Conservation (phyloP, 2,113 vertebrate species). For the Rattus norvegicus region DNA sequence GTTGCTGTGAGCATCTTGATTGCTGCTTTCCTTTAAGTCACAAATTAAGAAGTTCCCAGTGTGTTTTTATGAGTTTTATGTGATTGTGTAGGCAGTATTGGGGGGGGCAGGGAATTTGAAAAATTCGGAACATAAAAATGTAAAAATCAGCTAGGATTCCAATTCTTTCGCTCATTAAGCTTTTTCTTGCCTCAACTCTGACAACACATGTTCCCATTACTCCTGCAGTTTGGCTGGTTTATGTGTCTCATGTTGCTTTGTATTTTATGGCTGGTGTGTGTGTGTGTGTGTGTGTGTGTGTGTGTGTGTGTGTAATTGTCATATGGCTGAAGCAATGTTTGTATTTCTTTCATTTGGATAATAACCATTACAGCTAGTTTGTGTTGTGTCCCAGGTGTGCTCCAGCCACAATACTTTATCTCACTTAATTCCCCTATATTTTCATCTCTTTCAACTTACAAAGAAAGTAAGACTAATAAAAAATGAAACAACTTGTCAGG, state of each 20-base stretch:
- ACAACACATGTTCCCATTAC: not conserved
- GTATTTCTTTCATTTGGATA: slow-evolving; percentile 21
- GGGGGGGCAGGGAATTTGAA: not conserved
- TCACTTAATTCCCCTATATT: slow-evolving; percentile 27
- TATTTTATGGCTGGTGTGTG: not conserved
- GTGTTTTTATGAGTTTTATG: not conserved
- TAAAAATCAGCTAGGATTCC: not conserved
- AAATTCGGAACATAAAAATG: slow-evolving; percentile 9
- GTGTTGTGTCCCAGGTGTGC: not conserved
- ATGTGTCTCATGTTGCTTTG: slow-evolving; percentile 1
- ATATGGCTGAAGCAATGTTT: not conserved
- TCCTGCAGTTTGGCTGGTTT: not conserved
- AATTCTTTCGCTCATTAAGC: not conserved
- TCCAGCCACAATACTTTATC: not conserved
- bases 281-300: not conserved
- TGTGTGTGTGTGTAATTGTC: not conserved
- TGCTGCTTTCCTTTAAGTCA: not conserved
- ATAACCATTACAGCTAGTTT: not conserved
- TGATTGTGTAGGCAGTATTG: not conserved
- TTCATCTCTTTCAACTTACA: not conserved
- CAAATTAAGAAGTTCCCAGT: not conserved
- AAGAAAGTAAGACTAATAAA: not conserved
- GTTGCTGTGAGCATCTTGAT: not conserved
- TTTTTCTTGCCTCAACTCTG: not conserved
- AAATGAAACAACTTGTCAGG: slow-evolving; percentile 22